These are phyloP conservation scores for Leptopilina drosophilae DNA, from an alignment of 2,888 invertebrate species.

Conservation along the genomic window DNA sequence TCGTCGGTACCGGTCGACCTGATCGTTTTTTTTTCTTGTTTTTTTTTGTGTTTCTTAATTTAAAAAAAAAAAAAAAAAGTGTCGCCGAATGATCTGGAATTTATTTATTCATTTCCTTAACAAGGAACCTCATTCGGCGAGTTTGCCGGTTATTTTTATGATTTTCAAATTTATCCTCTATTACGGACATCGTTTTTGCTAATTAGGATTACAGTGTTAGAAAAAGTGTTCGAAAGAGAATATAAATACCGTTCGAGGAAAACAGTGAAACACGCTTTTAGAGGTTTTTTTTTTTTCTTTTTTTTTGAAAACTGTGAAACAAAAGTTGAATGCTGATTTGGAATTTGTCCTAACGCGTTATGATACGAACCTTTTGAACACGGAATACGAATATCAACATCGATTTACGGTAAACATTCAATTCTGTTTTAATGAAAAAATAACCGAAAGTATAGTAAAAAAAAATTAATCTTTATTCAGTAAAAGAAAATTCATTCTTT, in stretches of 20 bases:
- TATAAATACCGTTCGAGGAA: neutral
- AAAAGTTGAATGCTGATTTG: neutral
- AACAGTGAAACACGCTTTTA: slow-evolving; percentile 14
- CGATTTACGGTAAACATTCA: slow-evolving; percentile 12
- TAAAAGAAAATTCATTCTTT: neutral
- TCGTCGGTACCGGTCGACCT: slow-evolving; percentile 53
- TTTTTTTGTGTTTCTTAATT: neutral
- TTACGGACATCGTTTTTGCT: slow-evolving; percentile 22
- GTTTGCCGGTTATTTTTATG: slow-evolving; percentile 36
- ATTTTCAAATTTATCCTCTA: neutral
- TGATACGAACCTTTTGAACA: slow-evolving; percentile 27
- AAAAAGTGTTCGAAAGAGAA: slow-evolving; percentile 42
- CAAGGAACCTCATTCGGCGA: neutral
- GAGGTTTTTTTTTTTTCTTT: neutral
- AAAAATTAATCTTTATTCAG: too few species aligned
- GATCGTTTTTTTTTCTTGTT: slow-evolving; percentile 47
- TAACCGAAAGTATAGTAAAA: neutral
- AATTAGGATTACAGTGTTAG: slow-evolving; percentile 47
- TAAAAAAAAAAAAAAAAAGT: neutral
- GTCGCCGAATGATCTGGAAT: slow-evolving; percentile 13
- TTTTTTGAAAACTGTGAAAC: neutral
- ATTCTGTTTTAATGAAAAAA: neutral
- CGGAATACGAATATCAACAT: slow-evolving; percentile 11
- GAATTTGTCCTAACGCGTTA: slow-evolving; percentile 18
- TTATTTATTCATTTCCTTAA: neutral